Percentiles rank a stretch among this genome's conserved stretches.
Evolutionary conservation across 2,113 vertebrate genomes (phyloP).

Genomic region (Rhabdomys dilectus): DNA sequence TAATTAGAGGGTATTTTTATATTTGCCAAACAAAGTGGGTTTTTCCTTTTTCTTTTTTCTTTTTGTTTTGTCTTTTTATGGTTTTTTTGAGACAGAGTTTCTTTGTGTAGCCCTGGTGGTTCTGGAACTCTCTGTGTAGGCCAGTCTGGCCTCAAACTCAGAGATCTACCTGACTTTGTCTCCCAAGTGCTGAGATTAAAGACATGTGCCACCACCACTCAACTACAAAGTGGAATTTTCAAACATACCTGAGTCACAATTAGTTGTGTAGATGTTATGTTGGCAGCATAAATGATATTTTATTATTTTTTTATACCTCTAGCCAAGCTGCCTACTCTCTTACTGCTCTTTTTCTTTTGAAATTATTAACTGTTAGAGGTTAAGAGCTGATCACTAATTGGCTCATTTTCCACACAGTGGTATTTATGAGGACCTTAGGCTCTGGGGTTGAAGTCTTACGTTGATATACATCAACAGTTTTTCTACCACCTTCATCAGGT

Average conservation of each 20-base stretch:
- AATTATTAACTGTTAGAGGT: conserved; percentile 38
- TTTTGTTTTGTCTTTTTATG: too few species aligned
- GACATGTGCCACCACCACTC: background rate
- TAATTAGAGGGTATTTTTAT: conserved; percentile 49
- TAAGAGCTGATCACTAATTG: conserved; percentile 32
- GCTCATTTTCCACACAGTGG: background rate
- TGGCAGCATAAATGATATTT: conserved; percentile 4
- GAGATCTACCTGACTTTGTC: background rate
- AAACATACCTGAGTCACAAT: background rate
- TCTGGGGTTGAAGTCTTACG: background rate
- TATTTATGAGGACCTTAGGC: background rate
- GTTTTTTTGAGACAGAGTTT: background rate
- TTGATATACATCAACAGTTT: conserved; percentile 5
- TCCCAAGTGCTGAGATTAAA: background rate
- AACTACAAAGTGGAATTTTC: conserved; percentile 39
- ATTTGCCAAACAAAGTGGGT: conserved; percentile 36
- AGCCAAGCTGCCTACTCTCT: background rate
- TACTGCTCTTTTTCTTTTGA: conserved; percentile 12
- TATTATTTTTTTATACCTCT: background rate
- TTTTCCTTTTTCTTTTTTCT: background rate
- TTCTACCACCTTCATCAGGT: background rate
- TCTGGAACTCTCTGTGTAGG: background rate
- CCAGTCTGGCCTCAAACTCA: background rate
- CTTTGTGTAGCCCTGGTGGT: background rate
- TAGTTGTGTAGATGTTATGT: conserved; percentile 54